Conservation (phyloP, 2,888 invertebrate genomes). For the Mamestra brassicae region DNA sequence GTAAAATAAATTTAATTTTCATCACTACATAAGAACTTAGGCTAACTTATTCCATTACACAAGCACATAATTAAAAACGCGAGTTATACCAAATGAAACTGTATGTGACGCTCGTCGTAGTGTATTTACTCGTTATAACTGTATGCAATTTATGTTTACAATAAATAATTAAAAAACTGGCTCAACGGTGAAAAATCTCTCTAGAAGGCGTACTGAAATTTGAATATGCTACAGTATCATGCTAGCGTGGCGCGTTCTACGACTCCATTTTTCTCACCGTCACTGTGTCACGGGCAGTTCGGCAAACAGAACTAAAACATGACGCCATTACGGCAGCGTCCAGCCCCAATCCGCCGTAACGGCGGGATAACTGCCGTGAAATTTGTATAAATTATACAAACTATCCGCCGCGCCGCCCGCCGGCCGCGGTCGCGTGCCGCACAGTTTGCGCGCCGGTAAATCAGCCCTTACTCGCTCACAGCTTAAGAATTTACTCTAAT, state of each 20-base stretch:
- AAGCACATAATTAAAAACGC: too few species aligned
- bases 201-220: too few species aligned
- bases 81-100: too few species aligned
- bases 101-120: too few species aligned
- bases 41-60: too few species aligned
- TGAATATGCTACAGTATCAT: too few species aligned
- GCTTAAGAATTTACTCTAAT: conserved; percentile 61
- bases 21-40: too few species aligned
- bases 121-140: too few species aligned
- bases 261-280: background rate
- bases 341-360: conserved; percentile 54
- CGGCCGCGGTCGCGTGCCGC: conserved; percentile 57
- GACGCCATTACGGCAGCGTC: conserved; percentile 57
- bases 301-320: conserved; percentile 62
- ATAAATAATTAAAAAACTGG: too few species aligned
- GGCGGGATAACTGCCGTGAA: conserved; percentile 69
- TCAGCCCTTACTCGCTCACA: conserved; percentile 59
- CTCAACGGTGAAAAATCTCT: too few species aligned
- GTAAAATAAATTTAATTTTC: too few species aligned
- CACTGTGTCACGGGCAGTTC: conserved; percentile 21
- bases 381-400: conserved; percentile 78
- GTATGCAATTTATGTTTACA: too few species aligned
- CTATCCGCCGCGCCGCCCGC: conserved; percentile 56
- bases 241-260: conserved; percentile 5
- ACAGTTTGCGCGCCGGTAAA: conserved; percentile 69